Conservation (phyloP, 2,888 invertebrate genomes). For the Galerucella nymphaeae region DNA sequence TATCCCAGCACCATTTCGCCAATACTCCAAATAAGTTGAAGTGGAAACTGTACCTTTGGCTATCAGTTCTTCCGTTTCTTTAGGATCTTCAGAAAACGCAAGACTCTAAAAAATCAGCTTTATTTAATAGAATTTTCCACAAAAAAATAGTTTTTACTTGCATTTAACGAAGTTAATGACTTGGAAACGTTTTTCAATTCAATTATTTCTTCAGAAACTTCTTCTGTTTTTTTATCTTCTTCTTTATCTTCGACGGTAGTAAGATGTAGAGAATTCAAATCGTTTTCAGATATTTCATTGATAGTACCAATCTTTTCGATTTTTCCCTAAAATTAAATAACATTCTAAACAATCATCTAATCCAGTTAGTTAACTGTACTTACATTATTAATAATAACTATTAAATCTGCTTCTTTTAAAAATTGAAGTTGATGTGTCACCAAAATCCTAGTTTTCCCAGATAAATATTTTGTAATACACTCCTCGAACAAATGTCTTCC, state of each 20-base stretch:
- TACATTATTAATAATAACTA: conserved; percentile 75
- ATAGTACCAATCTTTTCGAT: conserved; percentile 71
- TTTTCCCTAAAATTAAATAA: conserved; percentile 67
- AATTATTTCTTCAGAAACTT: background rate
- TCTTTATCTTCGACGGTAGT: conserved; percentile 40
- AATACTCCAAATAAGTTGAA: conserved; percentile 75
- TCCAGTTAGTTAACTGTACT: conserved; percentile 33
- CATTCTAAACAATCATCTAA: background rate
- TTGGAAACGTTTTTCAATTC: background rate
- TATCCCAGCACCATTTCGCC: conserved; percentile 75
- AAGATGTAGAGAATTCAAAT: conserved; percentile 52
- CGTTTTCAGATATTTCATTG: conserved; percentile 68
- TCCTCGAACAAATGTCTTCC: conserved; percentile 80
- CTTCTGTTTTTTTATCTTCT: conserved; percentile 36
- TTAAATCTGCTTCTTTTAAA: conserved; percentile 73
- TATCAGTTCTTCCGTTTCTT: conserved; percentile 73
- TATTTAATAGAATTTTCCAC: background rate
- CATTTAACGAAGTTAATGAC: background rate
- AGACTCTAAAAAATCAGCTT: conserved; percentile 3
- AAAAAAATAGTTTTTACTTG: background rate
- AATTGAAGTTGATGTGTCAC: conserved; percentile 90
- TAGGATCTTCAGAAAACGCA: conserved; percentile 62
- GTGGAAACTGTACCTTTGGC: conserved; percentile 73
- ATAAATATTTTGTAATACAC: conserved; percentile 71
- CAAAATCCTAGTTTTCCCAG: conserved; percentile 77